Evolutionary conservation across 2,888 invertebrate genomes (phyloP).

Genomic region (Megalurothrips usitatus): DNA sequence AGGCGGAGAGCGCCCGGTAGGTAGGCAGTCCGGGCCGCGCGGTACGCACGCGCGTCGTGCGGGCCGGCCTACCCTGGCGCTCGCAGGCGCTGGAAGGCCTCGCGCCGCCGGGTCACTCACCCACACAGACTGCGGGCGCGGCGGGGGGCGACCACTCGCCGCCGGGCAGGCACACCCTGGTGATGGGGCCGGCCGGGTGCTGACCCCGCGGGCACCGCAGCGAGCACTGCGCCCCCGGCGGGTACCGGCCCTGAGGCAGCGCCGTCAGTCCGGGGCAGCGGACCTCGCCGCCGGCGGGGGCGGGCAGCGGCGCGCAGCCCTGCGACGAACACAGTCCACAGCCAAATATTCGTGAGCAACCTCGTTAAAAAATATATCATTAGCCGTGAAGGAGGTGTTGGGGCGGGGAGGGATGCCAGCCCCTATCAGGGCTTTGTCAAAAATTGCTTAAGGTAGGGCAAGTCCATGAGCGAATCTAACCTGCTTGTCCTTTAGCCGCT

Average conservation of each 20-base stretch:
- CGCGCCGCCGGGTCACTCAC: not conserved
- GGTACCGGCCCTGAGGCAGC: conserved; percentile 38
- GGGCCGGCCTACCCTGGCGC: no score
- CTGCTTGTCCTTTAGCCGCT: no score
- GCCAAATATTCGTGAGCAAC: no score
- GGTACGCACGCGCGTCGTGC: no score
- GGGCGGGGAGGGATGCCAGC: no score
- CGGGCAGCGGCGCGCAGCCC: conserved; percentile 10
- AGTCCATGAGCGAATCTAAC: no score
- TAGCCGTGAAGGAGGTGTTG: no score
- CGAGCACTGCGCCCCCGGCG: conserved; percentile 49
- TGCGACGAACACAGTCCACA: not conserved
- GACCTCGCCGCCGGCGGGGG: conserved; percentile 39
- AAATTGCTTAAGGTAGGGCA: no score
- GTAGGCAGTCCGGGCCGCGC: no score
- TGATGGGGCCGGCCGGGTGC: conserved; percentile 51
- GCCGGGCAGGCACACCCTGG: conserved; percentile 50
- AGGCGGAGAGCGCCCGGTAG: not conserved
- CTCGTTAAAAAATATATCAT: no score
- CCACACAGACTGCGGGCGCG: not conserved
- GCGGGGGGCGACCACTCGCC: conserved; percentile 46
- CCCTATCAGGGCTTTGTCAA: no score
- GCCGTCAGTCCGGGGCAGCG: conserved; percentile 44
- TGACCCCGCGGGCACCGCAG: conserved; percentile 53
- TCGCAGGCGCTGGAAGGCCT: no score